Percentiles rank a stretch among this genome's conserved stretches.
Evolutionary conservation across 2,113 vertebrate species (phyloP).

Genomic region (Thamnaconus septentrionalis): DNA sequence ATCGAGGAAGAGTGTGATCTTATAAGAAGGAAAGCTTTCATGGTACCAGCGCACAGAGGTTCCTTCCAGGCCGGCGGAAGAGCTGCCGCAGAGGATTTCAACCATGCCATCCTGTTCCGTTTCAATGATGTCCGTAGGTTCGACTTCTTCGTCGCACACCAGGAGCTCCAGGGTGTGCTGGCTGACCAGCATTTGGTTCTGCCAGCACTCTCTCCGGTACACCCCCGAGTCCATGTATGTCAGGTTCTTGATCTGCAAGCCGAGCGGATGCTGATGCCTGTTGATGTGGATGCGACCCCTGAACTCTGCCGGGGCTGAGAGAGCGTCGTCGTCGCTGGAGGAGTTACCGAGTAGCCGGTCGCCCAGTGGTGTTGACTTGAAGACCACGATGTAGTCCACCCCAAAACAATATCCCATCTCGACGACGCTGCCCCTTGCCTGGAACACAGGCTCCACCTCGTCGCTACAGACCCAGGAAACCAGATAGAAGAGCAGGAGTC

Average conservation of each 20-base stretch:
- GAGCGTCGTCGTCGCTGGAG: slow-evolving; percentile 14
- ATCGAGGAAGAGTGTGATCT: slow-evolving; percentile 59
- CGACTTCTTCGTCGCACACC: slow-evolving; percentile 59
- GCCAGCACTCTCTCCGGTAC: slow-evolving; percentile 73
- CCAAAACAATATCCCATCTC: slow-evolving; percentile 72
- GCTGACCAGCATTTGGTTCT: slow-evolving; percentile 12
- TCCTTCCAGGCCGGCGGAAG: background rate
- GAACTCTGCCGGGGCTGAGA: slow-evolving; percentile 33
- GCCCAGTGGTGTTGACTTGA: slow-evolving; percentile 43
- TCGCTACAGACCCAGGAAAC: slow-evolving; percentile 32
- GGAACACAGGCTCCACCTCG: slow-evolving; percentile 44
- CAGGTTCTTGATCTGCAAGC: slow-evolving; percentile 60
- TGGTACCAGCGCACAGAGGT: slow-evolving; percentile 68
- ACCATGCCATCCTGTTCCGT: slow-evolving; percentile 3
- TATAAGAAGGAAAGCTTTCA: slow-evolving; percentile 37
- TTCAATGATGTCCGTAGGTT: slow-evolving; percentile 34
- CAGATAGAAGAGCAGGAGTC: slow-evolving; percentile 50
- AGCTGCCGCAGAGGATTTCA: slow-evolving; percentile 56
- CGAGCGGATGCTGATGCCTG: slow-evolving; percentile 24
- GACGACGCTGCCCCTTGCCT: slow-evolving; percentile 15
- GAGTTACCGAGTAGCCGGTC: slow-evolving; percentile 70
- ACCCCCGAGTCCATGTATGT: slow-evolving; percentile 59
- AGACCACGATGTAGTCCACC: slow-evolving; percentile 68
- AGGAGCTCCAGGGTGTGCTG: slow-evolving; percentile 41
- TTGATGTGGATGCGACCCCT: slow-evolving; percentile 45